Evolutionary conservation across 2,888 invertebrate genomes (phyloP).

Genomic region (Linnaemya tessellans): DNA sequence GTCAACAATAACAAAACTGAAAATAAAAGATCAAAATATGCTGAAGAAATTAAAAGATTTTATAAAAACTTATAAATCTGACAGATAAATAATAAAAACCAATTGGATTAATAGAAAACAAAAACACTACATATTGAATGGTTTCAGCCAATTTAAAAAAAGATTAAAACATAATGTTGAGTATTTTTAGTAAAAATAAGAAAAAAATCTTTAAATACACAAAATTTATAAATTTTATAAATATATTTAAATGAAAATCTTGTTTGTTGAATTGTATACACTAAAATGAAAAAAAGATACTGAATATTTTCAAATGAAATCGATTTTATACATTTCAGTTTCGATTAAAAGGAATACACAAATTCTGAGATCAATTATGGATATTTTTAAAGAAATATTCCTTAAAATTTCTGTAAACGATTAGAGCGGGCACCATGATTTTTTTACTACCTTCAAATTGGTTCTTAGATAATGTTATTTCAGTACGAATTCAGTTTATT

Average conservation of each 20-base stretch:
- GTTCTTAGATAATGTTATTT: neutral
- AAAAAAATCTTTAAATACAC: slow-evolving; percentile 32
- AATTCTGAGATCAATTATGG: slow-evolving; percentile 1
- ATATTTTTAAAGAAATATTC: neutral
- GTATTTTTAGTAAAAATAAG: slow-evolving; percentile 80
- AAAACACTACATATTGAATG: slow-evolving; percentile 78
- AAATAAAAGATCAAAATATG: slow-evolving; percentile 58
- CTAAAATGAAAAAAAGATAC: slow-evolving; percentile 24
- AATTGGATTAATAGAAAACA: slow-evolving; percentile 69
- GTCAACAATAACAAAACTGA: slow-evolving; percentile 40
- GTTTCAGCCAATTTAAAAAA: slow-evolving; percentile 80
- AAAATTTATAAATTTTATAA: slow-evolving; percentile 66
- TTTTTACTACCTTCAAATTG: neutral
- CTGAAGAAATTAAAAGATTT: slow-evolving; percentile 53
- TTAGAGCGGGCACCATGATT: neutral
- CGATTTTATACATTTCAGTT: slow-evolving; percentile 18
- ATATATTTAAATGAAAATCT: slow-evolving; percentile 60
- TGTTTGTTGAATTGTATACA: slow-evolving; percentile 69
- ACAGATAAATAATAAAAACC: slow-evolving; percentile 72
- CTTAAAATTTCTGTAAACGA: neutral
- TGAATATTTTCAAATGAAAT: slow-evolving; percentile 32
- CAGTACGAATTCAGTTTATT: neutral
- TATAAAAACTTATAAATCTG: slow-evolving; percentile 46
- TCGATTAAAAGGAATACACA: neutral
- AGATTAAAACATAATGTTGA: slow-evolving; percentile 77